Evolutionary conservation across 2,113 vertebrate genomes (phyloP).

Genomic region (Oryzias javanicus): DNA sequence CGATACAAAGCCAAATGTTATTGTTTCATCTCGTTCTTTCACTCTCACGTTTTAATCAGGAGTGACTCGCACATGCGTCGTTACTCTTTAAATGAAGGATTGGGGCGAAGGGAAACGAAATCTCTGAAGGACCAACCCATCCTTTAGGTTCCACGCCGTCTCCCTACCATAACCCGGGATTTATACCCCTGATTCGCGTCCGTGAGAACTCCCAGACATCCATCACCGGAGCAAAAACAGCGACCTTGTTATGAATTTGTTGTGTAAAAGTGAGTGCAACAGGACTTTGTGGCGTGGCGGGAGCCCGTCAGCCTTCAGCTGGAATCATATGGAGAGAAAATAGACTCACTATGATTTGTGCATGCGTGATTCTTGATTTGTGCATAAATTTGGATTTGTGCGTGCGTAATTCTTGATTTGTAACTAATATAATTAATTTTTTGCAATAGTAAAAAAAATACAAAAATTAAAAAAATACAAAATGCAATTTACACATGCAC

Average conservation of each 20-base stretch:
- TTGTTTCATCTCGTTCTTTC: conserved; percentile 73
- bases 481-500: no score
- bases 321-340: no score
- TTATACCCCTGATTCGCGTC: conserved; percentile 24
- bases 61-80: conserved; percentile 33
- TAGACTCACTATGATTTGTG: no score
- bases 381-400: no score
- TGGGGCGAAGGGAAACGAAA: no score
- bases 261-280: conserved; percentile 4
- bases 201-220: conserved; percentile 43
- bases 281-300: conserved; percentile 34
- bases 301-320: conserved; percentile 35
- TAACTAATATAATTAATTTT: no score
- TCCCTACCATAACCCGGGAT: conserved; percentile 7
- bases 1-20: conserved; percentile 76
- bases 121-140: neutral
- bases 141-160: conserved; percentile 15
- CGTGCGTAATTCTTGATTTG: no score
- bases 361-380: no score
- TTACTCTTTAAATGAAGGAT: neutral
- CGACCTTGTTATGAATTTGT: neutral
- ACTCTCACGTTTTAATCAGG: conserved; percentile 70
- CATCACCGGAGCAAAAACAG: neutral
- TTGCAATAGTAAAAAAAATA: no score
- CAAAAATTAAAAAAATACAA: no score